Percentiles rank a stretch among this genome's conserved stretches.
phyloP scores from a whole-genome alignment of 2,888 invertebrate species.

The Drosophila kuntzei region DNA sequence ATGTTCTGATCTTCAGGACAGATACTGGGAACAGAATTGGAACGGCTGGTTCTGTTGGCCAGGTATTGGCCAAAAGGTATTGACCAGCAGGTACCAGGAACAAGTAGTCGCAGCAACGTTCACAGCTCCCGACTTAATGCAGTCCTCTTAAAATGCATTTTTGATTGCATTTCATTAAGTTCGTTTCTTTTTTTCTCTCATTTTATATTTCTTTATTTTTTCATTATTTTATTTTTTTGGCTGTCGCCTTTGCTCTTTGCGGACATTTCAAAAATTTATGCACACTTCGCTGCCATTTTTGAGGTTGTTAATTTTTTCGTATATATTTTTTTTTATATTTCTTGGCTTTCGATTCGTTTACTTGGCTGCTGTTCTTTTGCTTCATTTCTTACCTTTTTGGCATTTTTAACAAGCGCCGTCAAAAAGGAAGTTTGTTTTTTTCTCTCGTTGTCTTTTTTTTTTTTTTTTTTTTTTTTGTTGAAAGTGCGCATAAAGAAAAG shows the following conservation, averaged over 20 bases:
- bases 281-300: constrained; percentile 78
- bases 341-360: constrained; percentile 42
- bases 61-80: background rate
- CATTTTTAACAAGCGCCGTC: constrained; percentile 79
- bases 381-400: constrained; percentile 57
- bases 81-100: constrained; percentile 39
- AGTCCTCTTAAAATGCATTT: constrained; percentile 76
- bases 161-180: constrained; percentile 80
- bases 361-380: constrained; percentile 50
- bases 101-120: constrained; percentile 16
- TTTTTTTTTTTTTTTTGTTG: constrained; percentile 25
- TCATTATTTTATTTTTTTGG: constrained; percentile 32
- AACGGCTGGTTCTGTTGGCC: constrained; percentile 26
- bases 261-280: constrained; percentile 77
- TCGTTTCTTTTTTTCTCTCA: constrained; percentile 27
- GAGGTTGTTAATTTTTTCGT: constrained; percentile 70
- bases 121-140: constrained; percentile 68
- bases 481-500: constrained; percentile 61
- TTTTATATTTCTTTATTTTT: constrained; percentile 23
- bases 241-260: constrained; percentile 54
- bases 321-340: constrained; percentile 23
- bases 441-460: constrained; percentile 1
- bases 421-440: constrained; percentile 73
- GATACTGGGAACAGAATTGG: constrained; percentile 59
- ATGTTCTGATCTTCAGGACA: constrained; percentile 67